Conservation (phyloP, 2,888 invertebrate species). For the Osmoderma eremita region DNA sequence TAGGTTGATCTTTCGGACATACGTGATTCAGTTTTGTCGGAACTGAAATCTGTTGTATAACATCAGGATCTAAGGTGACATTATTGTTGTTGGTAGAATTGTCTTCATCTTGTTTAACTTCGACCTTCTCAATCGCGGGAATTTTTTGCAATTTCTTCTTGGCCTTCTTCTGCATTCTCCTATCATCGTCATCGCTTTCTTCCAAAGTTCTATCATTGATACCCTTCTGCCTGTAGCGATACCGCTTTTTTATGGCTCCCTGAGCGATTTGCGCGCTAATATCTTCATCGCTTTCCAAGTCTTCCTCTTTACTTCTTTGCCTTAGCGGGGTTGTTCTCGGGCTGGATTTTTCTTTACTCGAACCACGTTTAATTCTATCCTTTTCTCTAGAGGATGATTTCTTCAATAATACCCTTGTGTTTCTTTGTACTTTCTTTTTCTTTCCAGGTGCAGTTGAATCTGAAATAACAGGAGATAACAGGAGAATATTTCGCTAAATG, state of each 20-base stretch:
- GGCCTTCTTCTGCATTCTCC: constrained; percentile 44
- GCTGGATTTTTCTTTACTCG: constrained; percentile 34
- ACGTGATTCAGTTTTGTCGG: constrained; percentile 54
- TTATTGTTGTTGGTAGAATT: background rate
- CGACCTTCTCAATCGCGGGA: constrained; percentile 41
- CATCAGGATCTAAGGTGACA: constrained; percentile 49
- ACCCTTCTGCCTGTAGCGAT: constrained; percentile 57
- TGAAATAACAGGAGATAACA: constrained; percentile 45
- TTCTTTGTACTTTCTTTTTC: constrained; percentile 54
- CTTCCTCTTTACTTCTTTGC: constrained; percentile 16
- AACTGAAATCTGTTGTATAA: constrained; percentile 55
- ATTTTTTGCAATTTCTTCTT: constrained; percentile 49
- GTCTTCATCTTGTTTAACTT: background rate
- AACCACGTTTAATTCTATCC: constrained; percentile 45
- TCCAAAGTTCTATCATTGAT: constrained; percentile 51
- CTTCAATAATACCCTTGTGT: constrained; percentile 42
- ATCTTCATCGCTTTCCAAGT: constrained; percentile 32
- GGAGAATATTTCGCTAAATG: background rate
- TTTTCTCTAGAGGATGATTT: constrained; percentile 36
- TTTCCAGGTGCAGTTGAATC: constrained; percentile 55
- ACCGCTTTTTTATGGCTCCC: constrained; percentile 59
- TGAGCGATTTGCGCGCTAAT: constrained; percentile 47
- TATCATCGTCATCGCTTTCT: constrained; percentile 58
- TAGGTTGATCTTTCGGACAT: constrained; percentile 42
- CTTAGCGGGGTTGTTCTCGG: constrained; percentile 1